These are phyloP conservation scores for Synanthedon formicaeformis DNA, from an alignment of 2,888 invertebrate species.

Conservation along the genomic window DNA sequence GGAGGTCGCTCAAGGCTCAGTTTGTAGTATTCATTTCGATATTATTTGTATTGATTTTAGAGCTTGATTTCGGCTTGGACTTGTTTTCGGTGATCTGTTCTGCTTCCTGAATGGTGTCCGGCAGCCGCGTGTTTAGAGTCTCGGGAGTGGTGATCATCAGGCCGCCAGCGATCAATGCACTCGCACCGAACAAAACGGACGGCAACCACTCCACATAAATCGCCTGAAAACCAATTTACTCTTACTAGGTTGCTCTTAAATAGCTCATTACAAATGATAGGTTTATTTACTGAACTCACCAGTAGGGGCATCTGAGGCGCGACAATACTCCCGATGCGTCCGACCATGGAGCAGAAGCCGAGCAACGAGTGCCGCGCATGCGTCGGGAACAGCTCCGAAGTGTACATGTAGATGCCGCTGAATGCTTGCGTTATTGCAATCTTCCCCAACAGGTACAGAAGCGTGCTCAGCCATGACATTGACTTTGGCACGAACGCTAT, in stretches of 20 bases:
- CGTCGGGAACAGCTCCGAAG: constrained; percentile 81
- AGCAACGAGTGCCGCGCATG: constrained; percentile 76
- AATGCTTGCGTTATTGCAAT: constrained; percentile 77
- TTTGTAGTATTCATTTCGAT: constrained; percentile 20
- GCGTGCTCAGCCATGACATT: constrained; percentile 43
- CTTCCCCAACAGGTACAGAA: constrained; percentile 74
- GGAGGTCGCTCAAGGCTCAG: neutral
- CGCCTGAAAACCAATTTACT: constrained; percentile 30
- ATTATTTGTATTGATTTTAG: constrained; percentile 8
- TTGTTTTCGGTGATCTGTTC: constrained; percentile 38
- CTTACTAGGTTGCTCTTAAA: no score
- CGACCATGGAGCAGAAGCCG: constrained; percentile 79
- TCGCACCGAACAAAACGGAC: constrained; percentile 69
- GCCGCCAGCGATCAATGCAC: constrained; percentile 67
- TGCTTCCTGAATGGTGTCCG: constrained; percentile 73
- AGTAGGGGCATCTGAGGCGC: constrained; percentile 79
- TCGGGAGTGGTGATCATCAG: constrained; percentile 74
- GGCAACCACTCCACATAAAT: constrained; percentile 66
- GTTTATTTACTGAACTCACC: constrained; percentile 35
- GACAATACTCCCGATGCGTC: constrained; percentile 78
- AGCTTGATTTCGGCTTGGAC: neutral
- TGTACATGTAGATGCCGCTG: constrained; percentile 77
- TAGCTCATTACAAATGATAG: constrained; percentile 3
- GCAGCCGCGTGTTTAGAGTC: constrained; percentile 70
- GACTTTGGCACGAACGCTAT: constrained; percentile 61